These are phyloP conservation scores for Rallus crepitans DNA, from an alignment of 2,797 vertebrate genomes.

Conservation along the genomic window DNA sequence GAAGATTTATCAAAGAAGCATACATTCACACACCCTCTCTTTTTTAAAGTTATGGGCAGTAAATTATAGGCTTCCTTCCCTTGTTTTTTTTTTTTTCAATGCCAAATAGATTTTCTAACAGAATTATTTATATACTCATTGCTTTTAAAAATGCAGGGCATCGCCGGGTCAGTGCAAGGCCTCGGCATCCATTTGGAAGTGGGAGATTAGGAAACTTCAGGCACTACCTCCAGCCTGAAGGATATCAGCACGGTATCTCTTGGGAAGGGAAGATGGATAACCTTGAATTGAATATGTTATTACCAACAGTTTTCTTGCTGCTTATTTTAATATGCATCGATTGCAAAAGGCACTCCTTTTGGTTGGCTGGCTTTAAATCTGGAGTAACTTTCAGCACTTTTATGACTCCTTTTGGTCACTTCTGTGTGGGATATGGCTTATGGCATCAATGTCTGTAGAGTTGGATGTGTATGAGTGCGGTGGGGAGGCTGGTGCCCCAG, in stretches of 20 bases:
- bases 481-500: fast-evolving
- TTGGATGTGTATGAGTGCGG: fast-evolving
- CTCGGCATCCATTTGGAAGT: not conserved
- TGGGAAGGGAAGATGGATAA: not conserved
- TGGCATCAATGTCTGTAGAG: not conserved
- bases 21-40: constrained; percentile 61
- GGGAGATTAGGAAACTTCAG: not conserved
- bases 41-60: constrained; percentile 52
- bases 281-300: not conserved
- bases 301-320: not conserved
- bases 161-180: not conserved
- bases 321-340: not conserved
- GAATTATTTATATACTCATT: constrained; percentile 49
- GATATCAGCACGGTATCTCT: not conserved
- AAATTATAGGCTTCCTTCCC: constrained; percentile 71
- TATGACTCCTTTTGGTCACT: not conserved
- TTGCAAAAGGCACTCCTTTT: not conserved
- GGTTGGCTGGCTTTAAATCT: not conserved
- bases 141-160: constrained; percentile 13
- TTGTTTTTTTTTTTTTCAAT: constrained; percentile 26
- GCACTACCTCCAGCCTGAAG: not conserved
- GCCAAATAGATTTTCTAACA: constrained; percentile 29
- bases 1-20: constrained; percentile 68
- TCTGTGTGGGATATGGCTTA: fast-evolving
- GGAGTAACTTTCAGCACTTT: not conserved